These are phyloP conservation scores for Saturnia japonica DNA, from an alignment of 2,888 invertebrate species.

Conservation along the genomic window DNA sequence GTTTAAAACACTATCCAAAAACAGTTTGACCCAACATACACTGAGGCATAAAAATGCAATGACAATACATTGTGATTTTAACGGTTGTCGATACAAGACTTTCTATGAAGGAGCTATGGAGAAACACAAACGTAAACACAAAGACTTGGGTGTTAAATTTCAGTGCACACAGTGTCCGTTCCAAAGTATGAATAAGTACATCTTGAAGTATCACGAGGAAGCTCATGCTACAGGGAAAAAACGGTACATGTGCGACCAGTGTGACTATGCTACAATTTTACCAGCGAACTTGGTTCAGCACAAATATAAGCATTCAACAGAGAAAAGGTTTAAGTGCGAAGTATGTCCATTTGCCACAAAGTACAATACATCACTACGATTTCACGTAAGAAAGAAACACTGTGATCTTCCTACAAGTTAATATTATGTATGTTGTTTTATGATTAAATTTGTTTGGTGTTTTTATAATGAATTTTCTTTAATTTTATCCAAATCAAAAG, in stretches of 20 bases:
- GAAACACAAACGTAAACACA: slow-evolving; percentile 65
- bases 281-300: slow-evolving; percentile 75
- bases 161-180: slow-evolving; percentile 71
- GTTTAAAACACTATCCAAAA: slow-evolving; percentile 57
- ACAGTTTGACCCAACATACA: slow-evolving; percentile 70
- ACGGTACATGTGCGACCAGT: slow-evolving; percentile 65
- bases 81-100: slow-evolving; percentile 65
- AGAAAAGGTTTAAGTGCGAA: slow-evolving; percentile 74
- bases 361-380: slow-evolving; percentile 73
- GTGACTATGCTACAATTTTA: slow-evolving; percentile 70
- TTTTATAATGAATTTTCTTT: slow-evolving; percentile 34
- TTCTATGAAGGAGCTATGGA: slow-evolving; percentile 69
- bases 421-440: slow-evolving; percentile 39
- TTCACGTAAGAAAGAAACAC: slow-evolving; percentile 76
- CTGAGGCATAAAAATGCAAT: slow-evolving; percentile 67
- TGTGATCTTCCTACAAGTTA: slow-evolving; percentile 74
- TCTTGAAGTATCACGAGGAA: slow-evolving; percentile 70
- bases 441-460: slow-evolving; percentile 57
- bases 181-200: slow-evolving; percentile 74
- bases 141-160: slow-evolving; percentile 62
- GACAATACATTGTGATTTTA: slow-evolving; percentile 60
- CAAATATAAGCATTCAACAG: slow-evolving; percentile 72
- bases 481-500: not conserved
- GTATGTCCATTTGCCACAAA: slow-evolving; percentile 74
- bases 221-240: slow-evolving; percentile 71